A percentile compares a stretch with the other conserved stretches of the same genome.
Evolutionary conservation across 2,113 vertebrate genomes (phyloP).

Genomic region (Tyto alba): DNA sequence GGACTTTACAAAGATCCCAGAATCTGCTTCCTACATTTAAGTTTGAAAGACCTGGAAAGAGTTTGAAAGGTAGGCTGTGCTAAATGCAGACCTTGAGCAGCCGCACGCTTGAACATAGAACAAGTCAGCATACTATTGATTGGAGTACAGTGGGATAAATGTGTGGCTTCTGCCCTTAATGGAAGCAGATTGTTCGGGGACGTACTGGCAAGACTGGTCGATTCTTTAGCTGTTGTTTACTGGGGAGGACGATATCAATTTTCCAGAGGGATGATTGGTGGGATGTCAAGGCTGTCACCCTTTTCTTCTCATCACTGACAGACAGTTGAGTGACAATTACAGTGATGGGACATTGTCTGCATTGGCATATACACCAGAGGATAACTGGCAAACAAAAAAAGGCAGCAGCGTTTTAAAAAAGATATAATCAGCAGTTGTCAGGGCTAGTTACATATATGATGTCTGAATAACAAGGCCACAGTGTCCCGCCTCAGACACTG

Average conservation of each 20-base stretch:
- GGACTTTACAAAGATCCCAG: not conserved
- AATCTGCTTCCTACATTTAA: not conserved
- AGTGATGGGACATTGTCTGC: constrained; percentile 71
- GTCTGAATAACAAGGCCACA: constrained; percentile 71
- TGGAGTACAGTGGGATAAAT: constrained; percentile 69
- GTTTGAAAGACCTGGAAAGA: not conserved
- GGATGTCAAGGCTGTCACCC: constrained; percentile 79
- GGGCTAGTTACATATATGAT: constrained; percentile 72
- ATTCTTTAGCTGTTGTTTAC: constrained; percentile 81
- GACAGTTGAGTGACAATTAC: constrained; percentile 78
- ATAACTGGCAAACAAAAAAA: constrained; percentile 77
- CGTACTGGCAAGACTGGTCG: constrained; percentile 69
- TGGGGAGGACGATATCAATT: constrained; percentile 80
- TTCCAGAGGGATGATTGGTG: constrained; percentile 78
- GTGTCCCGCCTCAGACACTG: not conserved
- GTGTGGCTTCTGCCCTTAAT: constrained; percentile 79
- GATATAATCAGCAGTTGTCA: constrained; percentile 82
- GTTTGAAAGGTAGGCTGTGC: constrained; percentile 47
- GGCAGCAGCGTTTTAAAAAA: constrained; percentile 66
- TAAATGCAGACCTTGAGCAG: constrained; percentile 66
- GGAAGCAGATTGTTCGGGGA: constrained; percentile 82
- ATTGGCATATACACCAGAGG: constrained; percentile 76
- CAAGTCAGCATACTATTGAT: constrained; percentile 72
- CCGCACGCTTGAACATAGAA: not conserved
- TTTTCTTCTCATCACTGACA: constrained; percentile 70